A percentile compares a stretch with the other conserved stretches of the same genome.
Evolutionary conservation across 2,797 vertebrate genomes (phyloP).

Genomic region (Esox masquinongy): DNA sequence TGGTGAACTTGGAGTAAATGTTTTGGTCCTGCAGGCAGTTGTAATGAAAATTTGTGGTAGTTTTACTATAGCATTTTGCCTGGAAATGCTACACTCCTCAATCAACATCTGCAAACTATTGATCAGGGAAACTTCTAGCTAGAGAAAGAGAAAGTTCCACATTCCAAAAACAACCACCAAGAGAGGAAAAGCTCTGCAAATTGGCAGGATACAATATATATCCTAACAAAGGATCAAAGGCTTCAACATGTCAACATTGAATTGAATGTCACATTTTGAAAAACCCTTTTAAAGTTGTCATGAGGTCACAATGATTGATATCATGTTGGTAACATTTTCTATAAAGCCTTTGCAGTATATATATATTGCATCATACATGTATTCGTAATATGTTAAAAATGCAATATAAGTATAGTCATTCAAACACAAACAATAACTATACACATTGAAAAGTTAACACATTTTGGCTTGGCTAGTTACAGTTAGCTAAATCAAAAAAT

Average conservation of each 20-base stretch:
- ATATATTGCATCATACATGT: too few relatives aligned
- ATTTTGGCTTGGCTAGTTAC: too few relatives aligned
- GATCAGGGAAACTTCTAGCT: slow-evolving; percentile 40
- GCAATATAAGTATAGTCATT: too few relatives aligned
- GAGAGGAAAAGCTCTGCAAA: neutral
- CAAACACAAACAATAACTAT: too few relatives aligned
- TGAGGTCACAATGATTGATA: neutral
- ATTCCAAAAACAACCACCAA: slow-evolving; percentile 27
- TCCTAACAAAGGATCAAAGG: neutral
- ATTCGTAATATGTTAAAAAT: too few relatives aligned
- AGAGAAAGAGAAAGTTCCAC: slow-evolving; percentile 52
- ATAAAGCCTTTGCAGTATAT: too few relatives aligned
- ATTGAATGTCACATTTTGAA: neutral
- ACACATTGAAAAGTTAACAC: too few relatives aligned
- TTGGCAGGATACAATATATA: neutral
- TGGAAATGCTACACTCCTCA: slow-evolving; percentile 55
- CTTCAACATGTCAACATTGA: neutral
- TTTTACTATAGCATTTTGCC: slow-evolving; percentile 61
- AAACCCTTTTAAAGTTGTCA: neutral
- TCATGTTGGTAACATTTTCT: neutral
- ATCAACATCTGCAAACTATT: slow-evolving; percentile 20
- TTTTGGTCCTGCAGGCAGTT: slow-evolving; percentile 45
- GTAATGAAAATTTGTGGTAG: slow-evolving; percentile 46
- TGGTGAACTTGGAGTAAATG: slow-evolving; percentile 35
- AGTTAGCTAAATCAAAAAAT: too few relatives aligned